These are phyloP conservation scores for Atopsyche davidsoni DNA, from an alignment of 1,140 invertebrate genomes.

Conservation along the genomic window DNA sequence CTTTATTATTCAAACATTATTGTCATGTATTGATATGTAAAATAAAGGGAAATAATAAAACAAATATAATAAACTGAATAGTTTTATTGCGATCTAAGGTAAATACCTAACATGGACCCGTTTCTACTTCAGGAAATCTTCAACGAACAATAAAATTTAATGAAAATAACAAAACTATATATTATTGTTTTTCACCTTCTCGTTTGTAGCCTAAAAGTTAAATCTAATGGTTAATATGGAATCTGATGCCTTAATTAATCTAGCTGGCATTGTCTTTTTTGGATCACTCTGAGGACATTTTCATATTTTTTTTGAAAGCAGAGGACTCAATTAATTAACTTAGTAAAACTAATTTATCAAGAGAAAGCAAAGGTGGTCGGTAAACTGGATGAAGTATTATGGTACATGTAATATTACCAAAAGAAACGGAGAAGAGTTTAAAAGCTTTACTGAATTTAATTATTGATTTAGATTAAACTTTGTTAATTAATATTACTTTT, in stretches of 20 bases:
- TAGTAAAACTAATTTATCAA: conserved; percentile 1
- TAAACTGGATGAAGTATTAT: no score
- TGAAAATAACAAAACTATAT: conserved; percentile 14
- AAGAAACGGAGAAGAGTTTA: no score
- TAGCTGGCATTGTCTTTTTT: conserved; percentile 10
- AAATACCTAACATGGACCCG: conserved; percentile 26
- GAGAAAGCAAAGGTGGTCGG: neutral
- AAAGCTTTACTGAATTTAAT: no score
- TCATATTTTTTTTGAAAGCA: neutral
- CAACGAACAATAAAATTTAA: conserved; percentile 16
- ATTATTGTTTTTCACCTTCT: conserved; percentile 12
- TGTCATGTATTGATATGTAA: no score
- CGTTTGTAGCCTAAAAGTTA: conserved; percentile 6
- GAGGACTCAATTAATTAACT: neutral
- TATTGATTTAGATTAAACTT: no score
- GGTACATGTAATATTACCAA: no score
- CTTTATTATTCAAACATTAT: no score
- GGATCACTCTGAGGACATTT: conserved; percentile 1
- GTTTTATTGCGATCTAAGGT: conserved; percentile 23
- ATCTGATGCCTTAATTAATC: conserved; percentile 9
- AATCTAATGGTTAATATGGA: no score
- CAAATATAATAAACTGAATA: conserved; percentile 8
- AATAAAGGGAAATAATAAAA: neutral
- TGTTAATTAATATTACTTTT: no score
- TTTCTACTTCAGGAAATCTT: conserved; percentile 15